Conservation (phyloP, 2,797 vertebrate species). For the Luscinia megarhynchos region DNA sequence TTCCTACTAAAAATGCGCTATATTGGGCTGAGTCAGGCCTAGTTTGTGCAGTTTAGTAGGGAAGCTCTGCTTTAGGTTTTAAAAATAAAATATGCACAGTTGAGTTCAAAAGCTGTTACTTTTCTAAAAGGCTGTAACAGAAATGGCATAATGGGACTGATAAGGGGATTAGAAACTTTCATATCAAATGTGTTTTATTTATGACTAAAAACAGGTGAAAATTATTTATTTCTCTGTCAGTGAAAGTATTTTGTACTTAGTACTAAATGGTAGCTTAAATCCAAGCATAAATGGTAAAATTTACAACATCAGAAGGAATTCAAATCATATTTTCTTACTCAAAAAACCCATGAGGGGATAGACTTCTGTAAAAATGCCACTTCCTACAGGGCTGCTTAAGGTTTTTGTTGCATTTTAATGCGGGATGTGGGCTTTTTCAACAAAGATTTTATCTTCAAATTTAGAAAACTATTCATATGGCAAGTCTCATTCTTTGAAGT, state of each 20-base stretch:
- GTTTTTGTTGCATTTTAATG: background rate
- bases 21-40: background rate
- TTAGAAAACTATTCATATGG: background rate
- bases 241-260: background rate
- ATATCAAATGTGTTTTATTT: background rate
- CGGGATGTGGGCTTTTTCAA: background rate
- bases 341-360: background rate
- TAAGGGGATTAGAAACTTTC: background rate
- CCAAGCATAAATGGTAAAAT: background rate
- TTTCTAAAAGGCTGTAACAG: background rate
- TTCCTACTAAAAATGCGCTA: background rate
- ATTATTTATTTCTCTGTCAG: rapidly evolving
- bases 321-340: background rate
- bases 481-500: background rate
- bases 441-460: background rate
- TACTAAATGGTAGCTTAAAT: background rate
- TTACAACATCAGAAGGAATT: background rate
- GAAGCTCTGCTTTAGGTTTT: background rate
- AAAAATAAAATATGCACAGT: background rate
- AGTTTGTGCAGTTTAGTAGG: background rate
- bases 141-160: rapidly evolving
- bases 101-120: background rate
- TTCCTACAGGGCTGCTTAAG: rapidly evolving
- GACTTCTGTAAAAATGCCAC: background rate
- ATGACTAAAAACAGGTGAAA: background rate